A percentile compares a stretch with the other conserved stretches of the same genome.
phyloP scores from a whole-genome alignment of 2,888 invertebrate genomes.

The Agriopis aurantiaria region DNA sequence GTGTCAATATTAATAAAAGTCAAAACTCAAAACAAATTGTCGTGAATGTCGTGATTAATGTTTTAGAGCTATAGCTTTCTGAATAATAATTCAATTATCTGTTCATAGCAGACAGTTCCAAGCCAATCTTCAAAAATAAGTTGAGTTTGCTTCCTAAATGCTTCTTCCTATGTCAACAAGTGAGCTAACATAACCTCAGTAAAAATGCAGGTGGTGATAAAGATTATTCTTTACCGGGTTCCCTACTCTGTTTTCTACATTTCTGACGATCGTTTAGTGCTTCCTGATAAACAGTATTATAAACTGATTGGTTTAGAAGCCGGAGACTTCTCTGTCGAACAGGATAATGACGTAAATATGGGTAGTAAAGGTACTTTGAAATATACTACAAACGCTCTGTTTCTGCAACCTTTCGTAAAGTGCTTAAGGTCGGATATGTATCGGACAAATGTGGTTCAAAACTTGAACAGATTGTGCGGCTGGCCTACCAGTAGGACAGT shows the following conservation, averaged over 20 bases:
- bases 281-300: constrained; percentile 61
- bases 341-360: constrained; percentile 47
- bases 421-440: constrained; percentile 69
- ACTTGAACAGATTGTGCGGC: constrained; percentile 62
- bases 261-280: constrained; percentile 60
- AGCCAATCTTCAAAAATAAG: neutral
- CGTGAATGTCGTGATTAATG: neutral
- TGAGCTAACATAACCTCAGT: constrained; percentile 45
- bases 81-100: neutral
- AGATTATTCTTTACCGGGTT: constrained; percentile 65
- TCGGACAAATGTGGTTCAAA: constrained; percentile 64
- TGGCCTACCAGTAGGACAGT: constrained; percentile 60
- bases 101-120: neutral
- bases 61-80: neutral
- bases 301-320: constrained; percentile 64
- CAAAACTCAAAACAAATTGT: neutral
- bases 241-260: constrained; percentile 70
- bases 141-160: neutral
- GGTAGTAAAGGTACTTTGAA: constrained; percentile 53
- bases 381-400: constrained; percentile 63
- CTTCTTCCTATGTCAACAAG: neutral
- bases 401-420: constrained; percentile 72
- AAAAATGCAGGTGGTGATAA: constrained; percentile 69
- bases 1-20: neutral
- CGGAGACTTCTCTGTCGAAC: constrained; percentile 57